Evolutionary conservation across 2,113 vertebrate species (phyloP).

Genomic region (Ancistrus triradiatus): DNA sequence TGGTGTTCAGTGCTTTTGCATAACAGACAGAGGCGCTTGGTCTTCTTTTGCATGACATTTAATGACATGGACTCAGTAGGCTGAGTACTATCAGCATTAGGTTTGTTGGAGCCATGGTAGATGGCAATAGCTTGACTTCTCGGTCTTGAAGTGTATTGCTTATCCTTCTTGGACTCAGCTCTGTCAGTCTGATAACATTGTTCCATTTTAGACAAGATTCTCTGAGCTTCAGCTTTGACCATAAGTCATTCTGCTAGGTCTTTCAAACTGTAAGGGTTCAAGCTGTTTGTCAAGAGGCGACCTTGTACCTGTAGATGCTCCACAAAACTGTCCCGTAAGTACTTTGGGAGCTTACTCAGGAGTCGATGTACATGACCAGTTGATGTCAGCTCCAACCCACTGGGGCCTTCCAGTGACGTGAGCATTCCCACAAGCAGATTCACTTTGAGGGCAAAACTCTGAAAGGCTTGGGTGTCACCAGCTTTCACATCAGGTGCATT

Average conservation of each 20-base stretch:
- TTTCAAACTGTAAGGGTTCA: background rate
- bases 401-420: background rate
- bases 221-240: background rate
- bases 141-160: background rate
- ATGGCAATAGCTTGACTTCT: background rate
- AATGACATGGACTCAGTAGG: background rate
- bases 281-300: background rate
- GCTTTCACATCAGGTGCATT: background rate
- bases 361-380: background rate
- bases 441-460: background rate
- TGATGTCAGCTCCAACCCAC: background rate
- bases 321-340: background rate
- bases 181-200: background rate
- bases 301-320: background rate
- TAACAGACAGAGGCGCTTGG: background rate
- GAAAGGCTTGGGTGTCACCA: background rate
- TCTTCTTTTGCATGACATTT: no score
- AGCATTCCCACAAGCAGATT: constrained; percentile 3
- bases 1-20: background rate
- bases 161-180: background rate
- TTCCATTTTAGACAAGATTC: no score
- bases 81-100: background rate
- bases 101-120: background rate
- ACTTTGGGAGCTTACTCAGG: background rate
- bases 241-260: background rate